Evolutionary conservation across 2,888 invertebrate species (phyloP), one percentile per base, ranked within the genome.

Genomic region (Amiota communis): DNA sequence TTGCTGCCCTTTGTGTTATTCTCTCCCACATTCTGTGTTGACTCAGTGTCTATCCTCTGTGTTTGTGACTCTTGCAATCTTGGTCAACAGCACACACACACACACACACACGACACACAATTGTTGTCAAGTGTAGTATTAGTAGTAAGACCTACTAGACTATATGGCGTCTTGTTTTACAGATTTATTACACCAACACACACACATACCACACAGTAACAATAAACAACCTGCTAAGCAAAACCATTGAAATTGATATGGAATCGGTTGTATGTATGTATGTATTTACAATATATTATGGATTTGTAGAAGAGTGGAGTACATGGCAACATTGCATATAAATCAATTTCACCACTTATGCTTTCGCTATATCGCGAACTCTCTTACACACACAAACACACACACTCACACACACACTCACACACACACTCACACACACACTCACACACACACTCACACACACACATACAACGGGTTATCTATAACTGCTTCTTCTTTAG

Each of bases 51-150:
- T n/a, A n/a, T n/a, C 17, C 6, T 23, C 53, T 17, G 13, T 12
- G 69, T 20, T 69, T 12, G 23, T 46, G 53, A 15, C 49, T 71
- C 77, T 76, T 81, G 82, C 76, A 74, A 71, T 65, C 65, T 36
- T 36, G 36, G 36, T 36, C 36, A 36, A 36, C 36, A 36, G 8
- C 36, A 36, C 8, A 36, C n/a, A n/a, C n/a, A n/a, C n/a, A n/a
- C n/a, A n/a, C n/a, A n/a, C n/a, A n/a, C n/a, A n/a, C n/a, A n/a
- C n/a, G n/a, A 36, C 2, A 36, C 36, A 36, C 36, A 36, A 36
- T 36, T 36, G 36, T 23, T 23, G 23, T 23, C 23, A 23, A 23
- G 23, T 23, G 23, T 36, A 36, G 0, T 36, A 36, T 2, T 36
- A 36, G 36, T 36, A 36, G 6, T 6, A 36, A 36, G 6, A 36